phyloP scores from a whole-genome alignment of 2,113 vertebrate species.

The Phalacrocorax aristotelis region DNA sequence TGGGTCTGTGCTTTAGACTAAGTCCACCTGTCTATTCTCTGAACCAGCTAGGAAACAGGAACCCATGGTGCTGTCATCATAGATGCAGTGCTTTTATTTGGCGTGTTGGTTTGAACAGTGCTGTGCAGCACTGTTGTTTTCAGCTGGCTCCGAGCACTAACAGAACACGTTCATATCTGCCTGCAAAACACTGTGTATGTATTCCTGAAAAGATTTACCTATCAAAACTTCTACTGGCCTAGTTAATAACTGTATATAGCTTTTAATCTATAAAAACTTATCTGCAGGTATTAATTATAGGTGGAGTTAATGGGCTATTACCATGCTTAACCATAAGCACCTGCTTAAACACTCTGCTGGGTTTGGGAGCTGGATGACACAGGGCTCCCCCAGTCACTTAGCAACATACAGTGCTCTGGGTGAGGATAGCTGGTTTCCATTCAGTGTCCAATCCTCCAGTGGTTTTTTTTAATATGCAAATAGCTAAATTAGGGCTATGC shows the following conservation, averaged over 20 bases:
- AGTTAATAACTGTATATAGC: not conserved
- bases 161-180: not conserved
- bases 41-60: not conserved
- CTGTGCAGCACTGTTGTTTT: not conserved
- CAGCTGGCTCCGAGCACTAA: not conserved
- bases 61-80: not conserved
- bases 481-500: not conserved
- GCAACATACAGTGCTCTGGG: not conserved
- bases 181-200: not conserved
- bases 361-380: not conserved
- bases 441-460: not conserved
- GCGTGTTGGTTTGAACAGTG: not conserved
- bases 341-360: not conserved
- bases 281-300: not conserved
- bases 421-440: not conserved
- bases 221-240: not conserved
- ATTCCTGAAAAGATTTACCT: not conserved
- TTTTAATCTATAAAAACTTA: not conserved
- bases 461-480: not conserved
- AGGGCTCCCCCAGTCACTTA: not conserved
- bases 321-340: not conserved
- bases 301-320: not conserved
- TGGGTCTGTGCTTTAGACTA: not conserved
- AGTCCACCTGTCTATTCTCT: not conserved
- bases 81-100: not conserved